Conservation (phyloP, 1,140 invertebrate genomes). For the Drosophila bocqueti region DNA sequence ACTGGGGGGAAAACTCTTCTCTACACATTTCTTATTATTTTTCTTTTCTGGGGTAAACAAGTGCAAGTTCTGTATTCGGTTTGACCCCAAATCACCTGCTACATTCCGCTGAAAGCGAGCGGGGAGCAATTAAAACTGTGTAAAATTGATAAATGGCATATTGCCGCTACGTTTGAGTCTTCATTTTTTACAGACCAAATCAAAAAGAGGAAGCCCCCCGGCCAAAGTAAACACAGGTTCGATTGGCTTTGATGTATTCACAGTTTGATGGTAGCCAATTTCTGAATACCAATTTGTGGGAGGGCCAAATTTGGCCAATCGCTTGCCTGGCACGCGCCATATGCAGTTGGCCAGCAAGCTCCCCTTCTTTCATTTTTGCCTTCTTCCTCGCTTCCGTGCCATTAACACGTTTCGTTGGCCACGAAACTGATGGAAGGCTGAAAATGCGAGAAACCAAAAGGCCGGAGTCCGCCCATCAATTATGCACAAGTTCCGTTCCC, state of each 20-base stretch:
- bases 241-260: constrained; percentile 62
- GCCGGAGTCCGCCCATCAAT: constrained; percentile 55
- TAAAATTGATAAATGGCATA: constrained; percentile 62
- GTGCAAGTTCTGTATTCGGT: constrained; percentile 23
- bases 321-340: constrained; percentile 73
- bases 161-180: constrained; percentile 11
- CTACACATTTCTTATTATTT: not conserved
- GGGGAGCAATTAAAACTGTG: constrained; percentile 48
- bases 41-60: constrained; percentile 44
- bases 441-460: constrained; percentile 16
- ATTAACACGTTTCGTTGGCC: constrained; percentile 67
- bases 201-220: constrained; percentile 15
- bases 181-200: constrained; percentile 12
- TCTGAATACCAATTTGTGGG: constrained; percentile 64
- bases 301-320: constrained; percentile 73
- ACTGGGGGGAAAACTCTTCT: constrained; percentile 7
- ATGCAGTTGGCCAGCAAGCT: constrained; percentile 57
- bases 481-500: constrained; percentile 75
- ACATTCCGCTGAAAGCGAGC: constrained; percentile 18
- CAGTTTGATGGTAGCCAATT: constrained; percentile 42
- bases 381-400: constrained; percentile 70
- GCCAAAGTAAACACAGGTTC: constrained; percentile 49
- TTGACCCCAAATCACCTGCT: constrained; percentile 75
- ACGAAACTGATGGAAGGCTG: constrained; percentile 12
- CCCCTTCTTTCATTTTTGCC: constrained; percentile 21